Evolutionary conservation across 2,888 invertebrate species (phyloP).

Genomic region (Shargacucullia verbasci): DNA sequence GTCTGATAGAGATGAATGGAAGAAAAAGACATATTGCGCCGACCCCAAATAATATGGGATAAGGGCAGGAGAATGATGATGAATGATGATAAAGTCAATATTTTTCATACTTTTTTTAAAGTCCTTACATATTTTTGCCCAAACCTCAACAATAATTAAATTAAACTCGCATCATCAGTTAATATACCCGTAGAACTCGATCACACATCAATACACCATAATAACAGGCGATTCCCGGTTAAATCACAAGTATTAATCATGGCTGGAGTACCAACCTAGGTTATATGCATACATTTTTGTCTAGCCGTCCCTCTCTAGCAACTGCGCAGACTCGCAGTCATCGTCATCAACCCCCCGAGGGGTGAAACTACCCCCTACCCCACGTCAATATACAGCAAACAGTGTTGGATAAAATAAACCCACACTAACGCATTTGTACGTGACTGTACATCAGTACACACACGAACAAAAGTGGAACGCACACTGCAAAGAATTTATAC

Average conservation of each 20-base stretch:
- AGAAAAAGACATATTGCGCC: no score
- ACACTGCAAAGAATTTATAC: constrained; percentile 71
- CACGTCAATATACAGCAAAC: constrained; percentile 82
- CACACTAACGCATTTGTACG: constrained; percentile 50
- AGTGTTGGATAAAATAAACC: constrained; percentile 81
- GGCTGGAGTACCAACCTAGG: constrained; percentile 43
- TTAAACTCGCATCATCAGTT: constrained; percentile 34
- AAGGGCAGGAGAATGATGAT: no score
- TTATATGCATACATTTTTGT: constrained; percentile 69
- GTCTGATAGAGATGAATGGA: no score
- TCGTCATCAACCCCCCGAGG: constrained; percentile 74
- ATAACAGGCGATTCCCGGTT: constrained; percentile 63
- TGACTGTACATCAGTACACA: constrained; percentile 40
- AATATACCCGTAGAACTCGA: constrained; percentile 24
- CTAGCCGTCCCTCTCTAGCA: constrained; percentile 71
- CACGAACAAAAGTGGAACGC: constrained; percentile 33
- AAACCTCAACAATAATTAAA: not conserved
- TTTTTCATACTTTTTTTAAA: not conserved
- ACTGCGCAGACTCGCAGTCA: constrained; percentile 83
- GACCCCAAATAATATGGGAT: no score
- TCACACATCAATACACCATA: constrained; percentile 46
- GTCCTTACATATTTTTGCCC: not conserved
- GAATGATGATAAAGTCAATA: no score
- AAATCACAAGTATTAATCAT: constrained; percentile 74
- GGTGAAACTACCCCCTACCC: constrained; percentile 57